A percentile compares a stretch with the other conserved stretches of the same genome.
phyloP scores from a whole-genome alignment of 2,113 vertebrate genomes.

The Chunga burmeisteri region DNA sequence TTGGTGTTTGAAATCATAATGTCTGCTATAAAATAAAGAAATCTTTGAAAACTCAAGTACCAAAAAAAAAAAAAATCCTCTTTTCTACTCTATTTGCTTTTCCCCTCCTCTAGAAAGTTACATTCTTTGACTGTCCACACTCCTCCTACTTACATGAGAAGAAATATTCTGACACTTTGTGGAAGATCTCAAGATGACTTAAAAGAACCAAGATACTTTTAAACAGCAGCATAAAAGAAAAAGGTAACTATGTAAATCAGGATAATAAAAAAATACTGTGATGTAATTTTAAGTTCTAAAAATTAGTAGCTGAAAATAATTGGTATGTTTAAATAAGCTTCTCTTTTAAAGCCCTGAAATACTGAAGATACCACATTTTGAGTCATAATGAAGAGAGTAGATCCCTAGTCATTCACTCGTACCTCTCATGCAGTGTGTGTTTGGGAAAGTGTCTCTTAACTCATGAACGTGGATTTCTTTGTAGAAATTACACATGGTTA shows the following conservation, averaged over 20 bases:
- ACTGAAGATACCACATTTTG: background rate
- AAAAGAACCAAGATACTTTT: slow-evolving; percentile 66
- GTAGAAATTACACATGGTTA: background rate
- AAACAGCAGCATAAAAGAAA: slow-evolving; percentile 56
- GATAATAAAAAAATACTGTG: background rate
- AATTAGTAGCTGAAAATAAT: background rate
- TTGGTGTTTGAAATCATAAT: background rate
- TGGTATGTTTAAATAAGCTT: background rate
- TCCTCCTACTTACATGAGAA: slow-evolving; percentile 62
- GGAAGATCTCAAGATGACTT: slow-evolving; percentile 66
- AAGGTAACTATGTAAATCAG: slow-evolving; percentile 62
- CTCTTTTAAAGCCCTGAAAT: background rate
- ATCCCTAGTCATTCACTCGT: background rate
- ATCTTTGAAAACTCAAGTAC: slow-evolving; percentile 44
- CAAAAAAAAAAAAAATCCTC: slow-evolving; percentile 47
- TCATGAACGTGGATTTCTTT: background rate
- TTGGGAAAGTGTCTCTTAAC: background rate
- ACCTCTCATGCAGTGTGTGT: background rate
- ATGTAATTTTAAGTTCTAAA: background rate
- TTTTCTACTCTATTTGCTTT: slow-evolving; percentile 72
- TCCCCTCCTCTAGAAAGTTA: slow-evolving; percentile 63
- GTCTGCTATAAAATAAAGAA: slow-evolving; percentile 66
- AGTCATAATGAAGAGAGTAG: background rate
- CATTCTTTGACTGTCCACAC: slow-evolving; percentile 71
- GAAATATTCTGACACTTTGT: slow-evolving; percentile 62